Evolutionary conservation across 1,140 invertebrate species (phyloP), one percentile per base, ranked within the genome.

Genomic region (Nomia melanderi): DNA sequence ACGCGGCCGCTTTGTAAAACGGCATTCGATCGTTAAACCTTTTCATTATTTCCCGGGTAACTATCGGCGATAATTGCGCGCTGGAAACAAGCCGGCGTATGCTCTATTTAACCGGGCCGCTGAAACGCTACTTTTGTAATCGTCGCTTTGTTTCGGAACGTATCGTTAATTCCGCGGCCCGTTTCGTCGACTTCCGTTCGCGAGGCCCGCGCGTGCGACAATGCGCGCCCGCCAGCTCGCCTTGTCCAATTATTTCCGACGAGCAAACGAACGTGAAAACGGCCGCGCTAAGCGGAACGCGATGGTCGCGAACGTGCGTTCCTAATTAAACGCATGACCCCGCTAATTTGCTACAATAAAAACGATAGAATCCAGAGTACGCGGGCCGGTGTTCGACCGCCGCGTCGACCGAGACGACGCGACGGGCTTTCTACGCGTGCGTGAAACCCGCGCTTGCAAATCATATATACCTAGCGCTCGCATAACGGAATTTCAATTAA

Each of bases 401-500:
- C 44, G 29, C 9, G 31, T 12, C 65, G 65, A 70, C 27, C 63
- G 56, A 70, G 41, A 77, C 33, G 41, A 4, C 23, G 50, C n/a
- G n/a, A n/a, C n/a, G 8, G 1, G 20, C 20, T 31, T 4, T 14
- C 14, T 36, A 14, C 31, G 23, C 47, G 39, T 39, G 54, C 54
- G 27, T 56, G 53, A n/a, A 20, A 50, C 50, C 50, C 23, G 36
- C 36, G 14, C 39, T 7, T 6, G 17, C 23, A 17, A 17, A 44
- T 23, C 27, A 39, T 23, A 41, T 72, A 39, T 41, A 31, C 57
- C 47, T 47, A 41, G 67, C 76, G 59, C 66, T 81, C 57, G 79
- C 76, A 41, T 73, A 72, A 78, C 79, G 79, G 76, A 81, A 81
- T 78, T 78, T 81, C 79, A 81, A 81, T 81, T 78, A 81, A 81